Evolutionary conservation across 2,797 vertebrate species (phyloP), one percentile per base, ranked within the genome.

Genomic region (Avahi laniger): DNA sequence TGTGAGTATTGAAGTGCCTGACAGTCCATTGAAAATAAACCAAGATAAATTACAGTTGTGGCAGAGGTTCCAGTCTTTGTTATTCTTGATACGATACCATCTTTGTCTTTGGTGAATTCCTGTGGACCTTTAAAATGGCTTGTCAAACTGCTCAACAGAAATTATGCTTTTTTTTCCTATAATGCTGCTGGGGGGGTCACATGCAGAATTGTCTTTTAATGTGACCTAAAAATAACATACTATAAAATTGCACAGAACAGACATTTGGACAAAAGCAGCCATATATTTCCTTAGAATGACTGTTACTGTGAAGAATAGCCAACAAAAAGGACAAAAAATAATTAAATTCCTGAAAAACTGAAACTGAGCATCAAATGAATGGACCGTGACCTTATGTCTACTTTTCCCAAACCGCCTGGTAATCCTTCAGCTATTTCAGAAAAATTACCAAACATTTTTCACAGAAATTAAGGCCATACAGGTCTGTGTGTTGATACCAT

Each of bases 101-200:
- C 79, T 86, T 85, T 76, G 35, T 38, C 92, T 61, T 89, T 91
- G 70, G 28, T 52, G 52, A 89, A 54, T 94, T 96, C 81, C 65
- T 70, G 24, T 78, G 90, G 70, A 73, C 73, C 46, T 79, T 72
- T n/a, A 38, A 86, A 93, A 80, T 38, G 22, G 22, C 8, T 28
- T 73, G 59, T 88, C n/a, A 90, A 33, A 86, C n/a, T 22, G 15
- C 52, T 75, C 67, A 88, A 38, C 30, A 82, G 78, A 91, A 94
- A 86, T 73, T 3, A 69, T 35, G 59, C 24, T 24, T 17, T 3
- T 24, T 24, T 2, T 13, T 2, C 2, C 26, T 20, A 35, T 43
- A 61, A 35, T 52, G 50, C 61, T 94, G 48, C 38, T 59, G 20
- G 41, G 28, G 24, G 61, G 67, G 26, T 78, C 11, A 33, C 26